These are phyloP conservation scores for Psix sp. DNA, from an alignment of 1,140 invertebrate genomes.

Conservation along the genomic window DNA sequence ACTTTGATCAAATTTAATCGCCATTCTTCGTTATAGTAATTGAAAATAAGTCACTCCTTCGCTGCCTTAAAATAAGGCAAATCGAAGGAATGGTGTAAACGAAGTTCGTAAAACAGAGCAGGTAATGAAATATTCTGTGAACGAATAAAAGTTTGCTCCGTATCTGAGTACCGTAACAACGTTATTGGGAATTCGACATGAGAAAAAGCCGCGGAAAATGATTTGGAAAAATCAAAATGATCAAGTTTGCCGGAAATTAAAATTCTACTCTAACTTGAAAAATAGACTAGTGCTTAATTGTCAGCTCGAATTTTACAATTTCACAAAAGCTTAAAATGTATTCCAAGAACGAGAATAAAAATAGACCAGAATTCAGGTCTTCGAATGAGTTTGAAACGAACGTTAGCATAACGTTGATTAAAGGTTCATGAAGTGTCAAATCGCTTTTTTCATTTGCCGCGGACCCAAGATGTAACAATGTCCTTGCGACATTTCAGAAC, in stretches of 20 bases:
- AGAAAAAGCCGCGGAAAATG: constrained; percentile 13
- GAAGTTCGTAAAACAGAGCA: constrained; percentile 40
- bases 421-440: constrained; percentile 12
- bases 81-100: constrained; percentile 26
- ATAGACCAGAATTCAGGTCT: no score
- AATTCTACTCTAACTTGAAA: no score
- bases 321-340: no score
- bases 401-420: no score
- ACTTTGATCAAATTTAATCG: background rate
- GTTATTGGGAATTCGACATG: constrained; percentile 23
- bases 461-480: no score
- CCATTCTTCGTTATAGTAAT: constrained; percentile 1
- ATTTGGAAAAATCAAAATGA: constrained; percentile 13
- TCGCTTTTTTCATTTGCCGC: no score
- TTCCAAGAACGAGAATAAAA: no score
- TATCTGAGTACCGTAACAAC: constrained; percentile 26
- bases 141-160: constrained; percentile 14
- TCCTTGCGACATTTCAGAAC: no score
- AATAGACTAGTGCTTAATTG: no score
- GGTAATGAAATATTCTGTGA: constrained; percentile 45
- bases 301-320: no score
- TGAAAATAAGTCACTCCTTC: constrained; percentile 3
- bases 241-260: no score
- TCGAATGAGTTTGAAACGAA: no score
- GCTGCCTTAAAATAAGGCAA: background rate